Evolutionary conservation across 53 echinoderm and acorn worm species (phyloP), one percentile per base, ranked within the genome.

Genomic region (Paracentrotus lividus): DNA sequence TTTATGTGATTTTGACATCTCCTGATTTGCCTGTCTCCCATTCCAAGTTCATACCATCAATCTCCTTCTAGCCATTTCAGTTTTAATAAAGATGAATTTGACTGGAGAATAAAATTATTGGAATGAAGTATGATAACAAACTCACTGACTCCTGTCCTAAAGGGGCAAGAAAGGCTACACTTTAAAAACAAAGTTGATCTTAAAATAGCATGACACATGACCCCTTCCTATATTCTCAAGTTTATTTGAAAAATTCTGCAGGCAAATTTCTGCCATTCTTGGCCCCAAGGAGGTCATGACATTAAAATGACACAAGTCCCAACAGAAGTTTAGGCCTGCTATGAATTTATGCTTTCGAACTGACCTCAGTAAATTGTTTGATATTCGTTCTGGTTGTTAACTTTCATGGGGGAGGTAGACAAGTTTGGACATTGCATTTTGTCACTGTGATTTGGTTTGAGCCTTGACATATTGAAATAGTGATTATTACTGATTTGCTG

Each of bases 131-230:
- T 85, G 47, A 85, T 47, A 85, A 85, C 85, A 85, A 85, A 47
- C 85, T 51, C 14, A 26, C 14, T 85, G 51, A 51, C 85, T 49
- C 85, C 85, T 29, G 49, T 29, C 85, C 85, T 27, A 47, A 7
- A 14, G 49, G 51, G 85, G 47, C n/a, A 31, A 23, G 51, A 51
- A 85, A 85, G 51, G 85, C 31, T 85, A 85, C 85, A 85, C 85
- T 85, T 51, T n/a, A 85, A 85, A 47, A 85, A 85, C 85, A 85
- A 85, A 85, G 85, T 85, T 85, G 85, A 85, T 47, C 85, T 51
- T 85, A 47, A 85, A 85, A 85, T 85, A 85, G 49, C 85, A n/a
- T 51, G 85, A 85, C 85, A 85, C 85, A 49, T 85, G 85, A 85
- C 85, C 85, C 49, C 85, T 51, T 49, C 47, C 47, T 47, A 51